Conservation (phyloP, 2,797 vertebrate species). For the Toxotes lorentzi region DNA sequence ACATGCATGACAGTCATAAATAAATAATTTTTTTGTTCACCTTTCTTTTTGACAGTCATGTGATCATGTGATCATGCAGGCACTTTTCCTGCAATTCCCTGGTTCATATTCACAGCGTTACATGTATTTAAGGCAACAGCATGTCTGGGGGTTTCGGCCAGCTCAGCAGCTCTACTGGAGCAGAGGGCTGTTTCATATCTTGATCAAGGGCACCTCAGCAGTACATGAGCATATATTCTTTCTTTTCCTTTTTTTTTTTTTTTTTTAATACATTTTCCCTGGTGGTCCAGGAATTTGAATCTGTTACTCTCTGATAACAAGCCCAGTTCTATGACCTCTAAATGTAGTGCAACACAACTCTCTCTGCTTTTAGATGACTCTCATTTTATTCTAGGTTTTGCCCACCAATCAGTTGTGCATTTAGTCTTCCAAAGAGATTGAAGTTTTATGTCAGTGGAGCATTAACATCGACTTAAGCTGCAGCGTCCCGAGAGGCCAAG, state of each 20-base stretch:
- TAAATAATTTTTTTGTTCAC: slow-evolving; percentile 30
- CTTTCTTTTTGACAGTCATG: slow-evolving; percentile 29
- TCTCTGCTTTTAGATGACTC: slow-evolving; percentile 7
- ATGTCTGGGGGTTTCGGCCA: slow-evolving; percentile 22
- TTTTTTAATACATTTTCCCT: slow-evolving; percentile 28
- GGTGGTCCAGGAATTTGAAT: slow-evolving; percentile 40
- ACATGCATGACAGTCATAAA: slow-evolving; percentile 13
- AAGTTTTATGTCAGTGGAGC: slow-evolving; percentile 39
- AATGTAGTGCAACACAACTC: not conserved
- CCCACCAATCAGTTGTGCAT: slow-evolving; percentile 15
- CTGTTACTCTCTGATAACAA: slow-evolving; percentile 43
- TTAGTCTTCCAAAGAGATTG: slow-evolving; percentile 29
- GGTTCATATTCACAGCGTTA: slow-evolving; percentile 34
- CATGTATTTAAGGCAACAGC: slow-evolving; percentile 32
- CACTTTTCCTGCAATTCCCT: slow-evolving; percentile 2
- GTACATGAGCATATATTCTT: not conserved
- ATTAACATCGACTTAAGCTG: slow-evolving; percentile 36
- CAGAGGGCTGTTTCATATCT: slow-evolving; percentile 25
- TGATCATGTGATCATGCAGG: slow-evolving; percentile 31
- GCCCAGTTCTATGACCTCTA: slow-evolving; percentile 30
- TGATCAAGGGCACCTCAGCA: slow-evolving; percentile 59
- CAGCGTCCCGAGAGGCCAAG: slow-evolving; percentile 20
- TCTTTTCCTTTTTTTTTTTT: not conserved
- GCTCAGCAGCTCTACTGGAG: slow-evolving; percentile 33
- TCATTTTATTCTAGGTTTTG: slow-evolving; percentile 23